Base-by-base conservation (phyloP, 2,888 invertebrate species). In the Phasia obesa region DNA sequence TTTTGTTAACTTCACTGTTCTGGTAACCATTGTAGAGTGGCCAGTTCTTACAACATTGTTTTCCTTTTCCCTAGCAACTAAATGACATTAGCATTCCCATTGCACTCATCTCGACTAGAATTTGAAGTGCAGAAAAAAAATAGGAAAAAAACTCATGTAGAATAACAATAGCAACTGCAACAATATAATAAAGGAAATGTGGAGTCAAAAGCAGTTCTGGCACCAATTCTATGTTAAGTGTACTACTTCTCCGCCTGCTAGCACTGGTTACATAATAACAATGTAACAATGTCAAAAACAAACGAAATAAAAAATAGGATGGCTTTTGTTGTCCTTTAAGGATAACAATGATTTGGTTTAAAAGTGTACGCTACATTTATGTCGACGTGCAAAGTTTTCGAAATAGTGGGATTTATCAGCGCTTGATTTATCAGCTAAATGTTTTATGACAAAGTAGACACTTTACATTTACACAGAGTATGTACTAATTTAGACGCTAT, bases 51-150 rank as follows among this genome's bases (percentile, higher is more conserved):
- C 23, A 59, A 51, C n/a, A 25, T 64, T n/a, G 38, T 49, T 44
- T 2, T 38, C 11, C 11, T 64, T 73, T 23, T 27, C 27, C 15
- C 17, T 49, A 35, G 47, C 42, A 81, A 73, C 51, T 23, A 62
- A 71, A 67, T 73, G 73, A 69, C 77, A 57, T 57, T 69, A 77
- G 69, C 73, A 74, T 70, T 74, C 74, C 77, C 77, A 74, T 19
- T 77, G 77, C 82, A 82, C 55, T 73, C 49, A 57, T 77, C 51
- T 49, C 5, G 35, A 25, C 59, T 25, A 64, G 13, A 11, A 49
- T 65, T 67, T 59, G 4, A 78, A 64, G 23, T 38, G n/a, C 21
- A 11, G n/a, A 19, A 13, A 42, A 49, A 51, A 64, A 15, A 51
- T 3, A 67, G 25, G 21, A 49, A 44, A 35, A 42, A 5, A 59